Evolutionary conservation across 2,797 vertebrate species (phyloP).

Genomic region (Cygnus olor): DNA sequence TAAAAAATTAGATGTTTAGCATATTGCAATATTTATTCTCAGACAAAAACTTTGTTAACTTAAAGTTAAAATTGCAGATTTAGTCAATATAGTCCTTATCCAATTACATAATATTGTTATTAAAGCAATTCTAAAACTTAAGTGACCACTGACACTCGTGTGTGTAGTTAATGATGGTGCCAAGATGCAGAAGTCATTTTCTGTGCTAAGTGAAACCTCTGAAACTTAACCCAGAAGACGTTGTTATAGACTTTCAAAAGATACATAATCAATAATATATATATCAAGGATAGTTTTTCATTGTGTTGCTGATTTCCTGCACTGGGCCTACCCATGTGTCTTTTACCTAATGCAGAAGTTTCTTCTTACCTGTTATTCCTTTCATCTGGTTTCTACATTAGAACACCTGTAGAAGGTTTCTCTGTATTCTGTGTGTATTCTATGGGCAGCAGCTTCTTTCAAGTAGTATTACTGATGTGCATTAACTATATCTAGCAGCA

Average conservation of each 20-base stretch:
- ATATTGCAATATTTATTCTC: slow-evolving; percentile 25
- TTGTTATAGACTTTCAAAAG: not conserved
- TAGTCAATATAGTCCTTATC: not conserved
- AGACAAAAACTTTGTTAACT: not conserved
- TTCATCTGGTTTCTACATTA: not conserved
- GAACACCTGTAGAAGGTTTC: not conserved
- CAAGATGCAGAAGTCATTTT: not conserved
- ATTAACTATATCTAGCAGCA: not conserved
- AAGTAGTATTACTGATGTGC: not conserved
- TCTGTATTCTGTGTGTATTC: not conserved
- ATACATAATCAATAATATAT: not conserved
- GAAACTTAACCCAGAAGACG: not conserved
- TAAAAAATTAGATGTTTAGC: slow-evolving; percentile 31
- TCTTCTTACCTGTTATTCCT: not conserved
- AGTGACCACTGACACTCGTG: not conserved
- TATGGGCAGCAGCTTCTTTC: not conserved
- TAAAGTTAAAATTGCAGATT: not conserved
- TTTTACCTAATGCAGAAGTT: not conserved
- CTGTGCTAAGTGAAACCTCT: not conserved
- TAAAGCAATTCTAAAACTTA: not conserved
- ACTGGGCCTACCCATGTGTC: not conserved
- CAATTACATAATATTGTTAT: not conserved
- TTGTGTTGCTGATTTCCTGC: not conserved
- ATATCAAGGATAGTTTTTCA: not conserved
- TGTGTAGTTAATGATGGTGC: not conserved